Conservation (phyloP, 2,888 invertebrate species). For the Drosophila parthenogenetica region DNA sequence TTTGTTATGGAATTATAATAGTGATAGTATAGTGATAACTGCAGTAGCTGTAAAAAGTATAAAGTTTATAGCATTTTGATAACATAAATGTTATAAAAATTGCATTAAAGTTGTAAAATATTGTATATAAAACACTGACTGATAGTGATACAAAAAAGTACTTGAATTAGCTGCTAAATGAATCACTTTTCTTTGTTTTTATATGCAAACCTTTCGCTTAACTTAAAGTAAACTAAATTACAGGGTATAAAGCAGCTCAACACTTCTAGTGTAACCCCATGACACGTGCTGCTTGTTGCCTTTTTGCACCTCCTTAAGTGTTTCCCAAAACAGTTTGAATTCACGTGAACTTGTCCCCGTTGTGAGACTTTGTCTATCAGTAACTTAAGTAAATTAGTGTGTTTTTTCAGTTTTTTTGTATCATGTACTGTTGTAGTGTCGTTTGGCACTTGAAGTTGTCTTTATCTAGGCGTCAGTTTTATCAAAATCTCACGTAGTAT, state of each 20-base stretch:
- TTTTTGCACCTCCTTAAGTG: neutral
- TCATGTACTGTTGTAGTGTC: conserved; percentile 24
- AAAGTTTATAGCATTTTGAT: no score
- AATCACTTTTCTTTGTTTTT: no score
- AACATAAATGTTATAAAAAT: no score
- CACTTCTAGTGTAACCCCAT: neutral
- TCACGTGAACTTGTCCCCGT: conserved; percentile 30
- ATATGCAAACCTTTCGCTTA: no score
- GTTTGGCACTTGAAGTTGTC: conserved; percentile 29
- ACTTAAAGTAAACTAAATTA: neutral
- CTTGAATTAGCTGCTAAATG: no score
- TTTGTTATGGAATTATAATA: no score
- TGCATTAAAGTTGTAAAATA: no score
- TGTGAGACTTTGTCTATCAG: conserved; percentile 21
- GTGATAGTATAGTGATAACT: no score
- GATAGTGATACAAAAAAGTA: no score
- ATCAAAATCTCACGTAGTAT: conserved; percentile 57
- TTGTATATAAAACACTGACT: no score
- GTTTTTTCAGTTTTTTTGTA: conserved; percentile 18
- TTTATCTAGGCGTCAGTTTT: conserved; percentile 42
- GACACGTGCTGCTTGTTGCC: conserved; percentile 28
- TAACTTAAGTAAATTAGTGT: conserved; percentile 3
- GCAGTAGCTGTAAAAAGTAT: no score
- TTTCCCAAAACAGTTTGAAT: neutral
- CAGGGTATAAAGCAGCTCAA: conserved; percentile 20